A percentile compares a stretch with the other conserved stretches of the same genome.
Conservation (phyloP, 2,888 invertebrate species). For the Eilema depressum region DNA sequence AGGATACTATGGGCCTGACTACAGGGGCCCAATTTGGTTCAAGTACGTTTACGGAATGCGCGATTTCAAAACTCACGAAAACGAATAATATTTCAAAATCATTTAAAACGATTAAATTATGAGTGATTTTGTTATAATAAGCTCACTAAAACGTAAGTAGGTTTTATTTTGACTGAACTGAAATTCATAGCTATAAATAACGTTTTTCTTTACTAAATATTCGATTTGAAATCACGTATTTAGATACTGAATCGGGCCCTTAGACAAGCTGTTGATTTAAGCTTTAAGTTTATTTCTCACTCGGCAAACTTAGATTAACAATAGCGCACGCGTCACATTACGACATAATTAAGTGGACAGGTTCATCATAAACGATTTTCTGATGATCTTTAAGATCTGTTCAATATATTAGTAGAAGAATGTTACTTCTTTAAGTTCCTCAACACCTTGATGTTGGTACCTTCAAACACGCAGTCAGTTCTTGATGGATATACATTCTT, state of each 20-base stretch:
- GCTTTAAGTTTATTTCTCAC: not conserved
- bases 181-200: no score
- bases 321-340: not conserved
- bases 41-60: no score
- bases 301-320: not conserved
- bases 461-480: constrained; percentile 89
- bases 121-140: no score
- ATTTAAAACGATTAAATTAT: no score
- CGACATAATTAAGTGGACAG: not conserved
- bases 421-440: constrained; percentile 68
- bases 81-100: no score
- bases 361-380: not conserved
- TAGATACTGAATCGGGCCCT: not conserved
- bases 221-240: no score
- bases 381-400: not conserved
- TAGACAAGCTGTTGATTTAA: not conserved
- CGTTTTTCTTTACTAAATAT: no score
- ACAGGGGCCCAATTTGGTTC: no score
- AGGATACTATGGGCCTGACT: no score
- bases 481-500: constrained; percentile 93
- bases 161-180: no score
- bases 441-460: constrained; percentile 72
- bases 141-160: no score
- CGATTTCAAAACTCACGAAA: no score
- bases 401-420: not conserved